These are phyloP conservation scores for Erebia ligea DNA, from an alignment of 2,888 invertebrate genomes.

Conservation along the genomic window DNA sequence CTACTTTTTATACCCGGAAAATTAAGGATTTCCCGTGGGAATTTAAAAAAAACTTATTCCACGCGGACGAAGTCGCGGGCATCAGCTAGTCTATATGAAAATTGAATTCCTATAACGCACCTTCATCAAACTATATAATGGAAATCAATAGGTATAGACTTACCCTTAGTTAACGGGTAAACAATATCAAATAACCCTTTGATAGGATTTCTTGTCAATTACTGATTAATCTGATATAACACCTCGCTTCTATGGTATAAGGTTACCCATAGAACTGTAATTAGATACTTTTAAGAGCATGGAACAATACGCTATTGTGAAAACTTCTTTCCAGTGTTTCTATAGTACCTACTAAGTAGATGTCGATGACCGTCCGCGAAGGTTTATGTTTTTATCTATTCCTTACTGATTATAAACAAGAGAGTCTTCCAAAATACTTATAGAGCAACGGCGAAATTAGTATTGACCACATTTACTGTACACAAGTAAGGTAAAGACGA, in stretches of 20 bases:
- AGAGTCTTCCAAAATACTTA: too few relatives aligned
- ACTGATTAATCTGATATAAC: constrained; percentile 33
- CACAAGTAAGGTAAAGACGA: too few relatives aligned
- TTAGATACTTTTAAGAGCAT: background rate
- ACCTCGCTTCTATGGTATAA: background rate
- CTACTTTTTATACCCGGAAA: background rate
- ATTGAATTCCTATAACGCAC: background rate
- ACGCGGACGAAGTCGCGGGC: background rate
- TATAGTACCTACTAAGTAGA: background rate
- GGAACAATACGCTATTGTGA: constrained; percentile 1
- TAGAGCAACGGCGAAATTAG: too few relatives aligned
- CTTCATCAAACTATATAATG: constrained; percentile 8
- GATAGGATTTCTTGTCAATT: constrained; percentile 36
- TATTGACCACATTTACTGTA: too few relatives aligned
- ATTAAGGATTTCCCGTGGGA: background rate
- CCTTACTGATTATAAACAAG: too few relatives aligned
- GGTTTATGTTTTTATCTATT: too few relatives aligned
- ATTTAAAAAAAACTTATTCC: too few relatives aligned
- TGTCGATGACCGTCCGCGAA: too few relatives aligned
- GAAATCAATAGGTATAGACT: background rate
- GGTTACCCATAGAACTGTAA: constrained; percentile 6
- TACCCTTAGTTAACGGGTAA: constrained; percentile 8
- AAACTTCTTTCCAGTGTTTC: background rate
- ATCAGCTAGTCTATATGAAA: background rate
- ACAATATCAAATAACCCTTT: constrained; percentile 27